Evolutionary conservation across 2,113 vertebrate genomes (phyloP).

Genomic region (Platysternon megacephalum): DNA sequence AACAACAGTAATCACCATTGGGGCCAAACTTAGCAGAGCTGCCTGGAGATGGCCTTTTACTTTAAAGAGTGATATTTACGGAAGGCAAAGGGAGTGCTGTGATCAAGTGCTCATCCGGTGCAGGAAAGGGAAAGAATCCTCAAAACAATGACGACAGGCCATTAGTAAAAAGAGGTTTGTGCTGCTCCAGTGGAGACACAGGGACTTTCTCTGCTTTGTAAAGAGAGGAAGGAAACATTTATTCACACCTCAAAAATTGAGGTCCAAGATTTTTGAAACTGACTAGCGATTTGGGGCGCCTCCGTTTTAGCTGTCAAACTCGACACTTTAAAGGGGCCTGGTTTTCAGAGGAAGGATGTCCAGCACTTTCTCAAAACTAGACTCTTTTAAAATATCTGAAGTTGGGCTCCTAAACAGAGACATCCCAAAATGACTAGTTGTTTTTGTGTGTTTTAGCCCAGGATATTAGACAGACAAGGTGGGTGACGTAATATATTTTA

Average conservation of each 20-base stretch:
- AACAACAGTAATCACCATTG: not conserved
- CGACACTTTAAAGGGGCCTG: not conserved
- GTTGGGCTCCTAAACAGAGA: not conserved
- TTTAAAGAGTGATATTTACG: not conserved
- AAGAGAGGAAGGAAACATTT: not conserved
- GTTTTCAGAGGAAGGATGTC: not conserved
- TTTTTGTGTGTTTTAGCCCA: not conserved
- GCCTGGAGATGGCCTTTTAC: not conserved
- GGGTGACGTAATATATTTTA: not conserved
- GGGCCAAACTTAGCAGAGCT: not conserved
- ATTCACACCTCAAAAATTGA: not conserved
- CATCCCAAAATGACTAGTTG: not conserved
- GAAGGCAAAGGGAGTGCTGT: not conserved
- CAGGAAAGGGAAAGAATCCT: not conserved
- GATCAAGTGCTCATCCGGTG: not conserved
- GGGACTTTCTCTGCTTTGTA: conserved; percentile 3
- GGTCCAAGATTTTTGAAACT: not conserved
- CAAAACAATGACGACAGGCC: not conserved
- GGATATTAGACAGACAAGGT: not conserved
- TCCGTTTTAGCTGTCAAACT: not conserved
- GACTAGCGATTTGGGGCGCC: not conserved
- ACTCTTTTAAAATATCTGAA: not conserved
- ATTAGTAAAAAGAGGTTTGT: not conserved
- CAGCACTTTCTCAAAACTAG: not conserved
- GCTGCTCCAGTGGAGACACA: not conserved